These are phyloP conservation scores for Rana temporaria DNA, from an alignment of 2,113 vertebrate genomes.

Conservation along the genomic window DNA sequence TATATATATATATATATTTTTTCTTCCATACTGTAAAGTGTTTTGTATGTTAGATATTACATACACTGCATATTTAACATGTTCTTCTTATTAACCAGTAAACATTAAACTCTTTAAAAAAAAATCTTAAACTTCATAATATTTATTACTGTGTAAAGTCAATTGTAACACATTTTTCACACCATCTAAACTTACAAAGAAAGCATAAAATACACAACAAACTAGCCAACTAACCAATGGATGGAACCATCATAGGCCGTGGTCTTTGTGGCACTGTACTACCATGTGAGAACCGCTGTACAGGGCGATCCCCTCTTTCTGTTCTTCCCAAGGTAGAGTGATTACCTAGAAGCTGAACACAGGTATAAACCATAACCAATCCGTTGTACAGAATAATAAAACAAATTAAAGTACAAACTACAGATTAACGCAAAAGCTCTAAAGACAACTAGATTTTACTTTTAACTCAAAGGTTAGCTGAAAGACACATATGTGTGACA, in stretches of 20 bases:
- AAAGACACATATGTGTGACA: constrained; percentile 59
- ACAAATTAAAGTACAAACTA: constrained; percentile 54
- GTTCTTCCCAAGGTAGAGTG: constrained; percentile 78
- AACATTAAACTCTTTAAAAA: too few species aligned
- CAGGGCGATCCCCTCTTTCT: constrained; percentile 81
- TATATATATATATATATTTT: too few species aligned
- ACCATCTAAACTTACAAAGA: not conserved
- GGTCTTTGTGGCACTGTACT: constrained; percentile 78
- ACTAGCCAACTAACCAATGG: constrained; percentile 88
- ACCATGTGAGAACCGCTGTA: constrained; percentile 79
- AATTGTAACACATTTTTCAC: not conserved
- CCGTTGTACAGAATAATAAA: not conserved
- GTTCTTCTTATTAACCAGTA: too few species aligned
- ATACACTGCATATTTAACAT: too few species aligned
- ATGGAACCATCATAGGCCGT: constrained; percentile 81
- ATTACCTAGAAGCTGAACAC: constrained; percentile 90
- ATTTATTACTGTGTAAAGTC: too few species aligned
- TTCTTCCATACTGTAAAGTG: too few species aligned
- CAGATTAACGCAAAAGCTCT: constrained; percentile 70
- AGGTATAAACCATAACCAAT: constrained; percentile 68
- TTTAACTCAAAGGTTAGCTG: constrained; percentile 88
- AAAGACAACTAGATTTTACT: constrained; percentile 83
- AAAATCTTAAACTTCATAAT: too few species aligned
- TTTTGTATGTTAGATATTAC: too few species aligned
- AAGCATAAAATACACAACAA: not conserved